Evolutionary conservation across 1,140 invertebrate species (phyloP), one percentile per base, ranked within the genome.

Genomic region (Rhagoletis zephyria): DNA sequence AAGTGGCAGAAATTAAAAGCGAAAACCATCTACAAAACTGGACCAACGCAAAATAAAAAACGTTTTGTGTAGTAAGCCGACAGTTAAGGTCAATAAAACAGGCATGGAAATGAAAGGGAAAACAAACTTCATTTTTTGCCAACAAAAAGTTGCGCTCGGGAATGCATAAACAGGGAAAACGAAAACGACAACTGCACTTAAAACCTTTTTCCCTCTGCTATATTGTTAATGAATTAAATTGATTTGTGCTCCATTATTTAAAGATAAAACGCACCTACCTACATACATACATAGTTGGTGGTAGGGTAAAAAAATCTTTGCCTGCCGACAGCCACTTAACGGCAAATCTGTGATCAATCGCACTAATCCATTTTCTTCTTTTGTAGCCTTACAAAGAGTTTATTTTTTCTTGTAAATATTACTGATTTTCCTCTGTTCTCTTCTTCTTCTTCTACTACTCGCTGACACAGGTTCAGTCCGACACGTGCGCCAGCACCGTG

Each of bases 401-500:
- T 74, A 0, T 19, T 65, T n/a, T n/a, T 45, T 67, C 40, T 16
- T 16, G 16, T 16, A 4, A 77, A 77, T 48, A 12, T 9, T 77
- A 77, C 16, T 51, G 45, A 16, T 51, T 77, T 7, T 77, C 16
- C 0, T 16, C 63, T 64, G 16, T 3, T 4, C 4, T 51, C 48
- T 51, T 77, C 48, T 45, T 81, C 14, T 74, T 1, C 7, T 63
- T 63, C 4, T 63, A 7, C 16, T 9, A 3, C 30, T 85, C 42
- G 59, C 14, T 51, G 63, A 5, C 85, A 19, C 85, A 95, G 97
- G 89, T 99, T 99, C 91, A 97, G 97, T 90, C 97, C 97, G 63
- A 98, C 98, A 0, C 94, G 97, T 87, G 96, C 98, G 14, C 97
- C 97, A 3, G 96, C 96, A 70, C 97, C 97, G 2, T 98, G 98